Evolutionary conservation across 2,888 invertebrate genomes (phyloP).

Genomic region (Unio pictorum): DNA sequence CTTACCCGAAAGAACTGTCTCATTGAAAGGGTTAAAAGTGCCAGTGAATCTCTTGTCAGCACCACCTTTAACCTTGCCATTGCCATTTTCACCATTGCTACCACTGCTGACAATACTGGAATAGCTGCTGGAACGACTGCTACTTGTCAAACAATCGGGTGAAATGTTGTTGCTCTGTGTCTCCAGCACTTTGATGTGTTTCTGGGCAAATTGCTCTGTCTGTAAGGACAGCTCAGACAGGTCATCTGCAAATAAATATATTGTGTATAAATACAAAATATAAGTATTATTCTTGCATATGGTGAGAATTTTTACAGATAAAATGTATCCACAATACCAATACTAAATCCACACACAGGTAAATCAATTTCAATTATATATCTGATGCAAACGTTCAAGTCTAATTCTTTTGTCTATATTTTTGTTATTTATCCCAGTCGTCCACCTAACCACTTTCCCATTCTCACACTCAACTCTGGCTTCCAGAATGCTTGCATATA

Average conservation of each 20-base stretch:
- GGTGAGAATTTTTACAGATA: too few species aligned
- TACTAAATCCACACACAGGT: too few species aligned
- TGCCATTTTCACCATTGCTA: constrained; percentile 34
- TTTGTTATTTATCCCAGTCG: too few species aligned
- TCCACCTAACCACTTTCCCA: too few species aligned
- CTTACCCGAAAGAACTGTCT: constrained; percentile 39
- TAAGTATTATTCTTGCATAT: too few species aligned
- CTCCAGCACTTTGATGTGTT: constrained; percentile 41
- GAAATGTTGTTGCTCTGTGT: constrained; percentile 33
- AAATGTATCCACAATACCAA: too few species aligned
- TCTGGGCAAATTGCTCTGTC: constrained; percentile 64
- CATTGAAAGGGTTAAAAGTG: constrained; percentile 42
- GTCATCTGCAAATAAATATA: constrained; percentile 44
- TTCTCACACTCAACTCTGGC: too few species aligned
- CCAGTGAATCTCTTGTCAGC: constrained; percentile 27
- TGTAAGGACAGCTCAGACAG: constrained; percentile 63
- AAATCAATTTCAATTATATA: too few species aligned
- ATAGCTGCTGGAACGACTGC: constrained; percentile 61
- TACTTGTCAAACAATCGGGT: constrained; percentile 48
- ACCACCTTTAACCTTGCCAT: constrained; percentile 27
- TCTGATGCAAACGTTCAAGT: too few species aligned
- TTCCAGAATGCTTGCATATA: too few species aligned
- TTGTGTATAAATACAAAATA: too few species aligned
- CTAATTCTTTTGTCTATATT: too few species aligned
- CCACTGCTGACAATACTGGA: constrained; percentile 64